Evolutionary conservation across 2,797 vertebrate species (phyloP).

Genomic region (Apogon hyalosoma): DNA sequence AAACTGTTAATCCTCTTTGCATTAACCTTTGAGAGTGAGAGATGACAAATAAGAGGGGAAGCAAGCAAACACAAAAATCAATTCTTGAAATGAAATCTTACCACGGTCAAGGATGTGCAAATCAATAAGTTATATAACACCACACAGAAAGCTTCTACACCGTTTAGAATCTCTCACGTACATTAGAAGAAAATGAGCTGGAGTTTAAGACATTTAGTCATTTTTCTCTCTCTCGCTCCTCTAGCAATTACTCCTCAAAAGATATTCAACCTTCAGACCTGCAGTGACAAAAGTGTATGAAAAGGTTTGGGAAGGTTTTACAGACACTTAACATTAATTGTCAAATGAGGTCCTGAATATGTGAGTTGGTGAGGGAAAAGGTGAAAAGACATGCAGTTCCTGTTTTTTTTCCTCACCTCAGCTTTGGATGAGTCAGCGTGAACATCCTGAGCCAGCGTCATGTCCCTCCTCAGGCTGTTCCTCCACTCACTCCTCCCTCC

Average conservation of each 20-base stretch:
- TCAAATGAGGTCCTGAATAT: not conserved
- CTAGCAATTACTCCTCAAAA: not conserved
- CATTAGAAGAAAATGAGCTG: not conserved
- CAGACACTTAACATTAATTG: conserved; percentile 1
- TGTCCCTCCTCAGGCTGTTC: conserved; percentile 77
- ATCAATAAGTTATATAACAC: conserved; percentile 31
- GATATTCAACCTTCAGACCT: not conserved
- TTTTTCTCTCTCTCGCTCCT: not conserved
- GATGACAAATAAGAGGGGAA: conserved; percentile 37
- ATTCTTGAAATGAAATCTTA: conserved; percentile 46
- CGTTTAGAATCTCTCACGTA: conserved; percentile 28
- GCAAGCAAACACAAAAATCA: conserved; percentile 43
- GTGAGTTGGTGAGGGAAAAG: conserved; percentile 18
- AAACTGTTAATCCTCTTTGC: conserved; percentile 53
- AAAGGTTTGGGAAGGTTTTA: not conserved
- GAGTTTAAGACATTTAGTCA: not conserved
- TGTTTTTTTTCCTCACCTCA: conserved; percentile 72
- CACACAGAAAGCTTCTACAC: conserved; percentile 13
- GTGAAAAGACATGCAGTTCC: not conserved
- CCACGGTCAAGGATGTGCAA: conserved; percentile 26
- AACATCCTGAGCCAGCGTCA: conserved; percentile 54
- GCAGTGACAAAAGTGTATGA: not conserved
- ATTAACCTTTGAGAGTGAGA: conserved; percentile 45
- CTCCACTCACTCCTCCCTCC: conserved; percentile 64
- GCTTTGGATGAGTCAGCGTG: conserved; percentile 58